phyloP scores from a whole-genome alignment of 2,113 vertebrate genomes.

The Tonatia bakeri region DNA sequence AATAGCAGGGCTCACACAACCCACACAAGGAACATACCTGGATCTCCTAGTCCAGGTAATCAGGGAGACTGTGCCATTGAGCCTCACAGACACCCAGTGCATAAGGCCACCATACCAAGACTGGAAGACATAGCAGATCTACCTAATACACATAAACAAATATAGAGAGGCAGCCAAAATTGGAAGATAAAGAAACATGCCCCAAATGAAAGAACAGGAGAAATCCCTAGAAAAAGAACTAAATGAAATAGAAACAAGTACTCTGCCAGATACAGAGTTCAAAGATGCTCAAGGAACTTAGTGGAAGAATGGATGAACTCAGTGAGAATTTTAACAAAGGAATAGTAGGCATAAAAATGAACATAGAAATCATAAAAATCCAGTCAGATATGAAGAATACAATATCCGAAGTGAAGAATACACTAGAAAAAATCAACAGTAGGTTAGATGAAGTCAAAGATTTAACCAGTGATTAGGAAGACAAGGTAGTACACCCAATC shows the following conservation, averaged over 20 bases:
- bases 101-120: not conserved
- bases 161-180: no score
- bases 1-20: not conserved
- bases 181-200: no score
- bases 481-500: not conserved
- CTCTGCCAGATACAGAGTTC: not conserved
- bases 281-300: not conserved
- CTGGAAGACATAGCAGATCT: not conserved
- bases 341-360: not conserved
- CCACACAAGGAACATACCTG: not conserved
- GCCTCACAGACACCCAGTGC: not conserved
- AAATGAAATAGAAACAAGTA: no score
- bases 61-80: not conserved
- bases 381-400: not conserved
- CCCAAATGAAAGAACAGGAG: no score
- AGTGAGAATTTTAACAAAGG: not conserved
- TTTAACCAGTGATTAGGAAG: not conserved
- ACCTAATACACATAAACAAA: not conserved
- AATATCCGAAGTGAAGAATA: not conserved
- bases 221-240: no score
- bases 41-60: not conserved
- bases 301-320: not conserved
- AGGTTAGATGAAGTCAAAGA: not conserved
- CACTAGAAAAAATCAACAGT: not conserved
- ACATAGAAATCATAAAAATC: not conserved